Evolutionary conservation across 37 sponge, comb jelly and placozoan genomes (phyloP).

Genomic region (Crambe crambe): DNA sequence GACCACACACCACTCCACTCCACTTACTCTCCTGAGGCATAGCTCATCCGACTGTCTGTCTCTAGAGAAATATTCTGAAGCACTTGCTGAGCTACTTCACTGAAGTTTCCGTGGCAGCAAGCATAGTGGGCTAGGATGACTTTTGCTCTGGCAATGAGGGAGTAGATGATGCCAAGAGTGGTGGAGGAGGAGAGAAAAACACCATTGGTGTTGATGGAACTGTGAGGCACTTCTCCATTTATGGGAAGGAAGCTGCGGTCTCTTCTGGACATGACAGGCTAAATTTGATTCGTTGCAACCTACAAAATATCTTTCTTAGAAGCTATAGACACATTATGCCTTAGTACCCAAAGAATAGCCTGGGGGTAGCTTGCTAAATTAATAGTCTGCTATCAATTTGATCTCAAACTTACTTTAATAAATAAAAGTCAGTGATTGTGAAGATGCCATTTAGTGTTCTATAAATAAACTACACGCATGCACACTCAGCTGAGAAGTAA

Average conservation of each 20-base stretch:
- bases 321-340: too few species aligned
- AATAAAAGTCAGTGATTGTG: too few species aligned
- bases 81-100: slow-evolving; percentile 64
- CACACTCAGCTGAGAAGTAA: too few species aligned
- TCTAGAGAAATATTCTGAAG: slow-evolving; percentile 19
- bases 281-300: too few species aligned
- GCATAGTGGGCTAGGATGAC: slow-evolving; percentile 65
- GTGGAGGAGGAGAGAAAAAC: slow-evolving; percentile 1
- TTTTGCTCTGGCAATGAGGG: slow-evolving; percentile 37
- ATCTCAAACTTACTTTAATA: too few species aligned
- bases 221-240: not conserved
- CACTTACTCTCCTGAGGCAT: slow-evolving; percentile 66
- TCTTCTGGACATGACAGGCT: slow-evolving; percentile 1
- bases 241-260: not conserved
- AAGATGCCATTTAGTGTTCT: too few species aligned
- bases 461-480: too few species aligned
- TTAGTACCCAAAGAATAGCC: too few species aligned
- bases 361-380: too few species aligned
- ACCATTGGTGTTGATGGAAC: slow-evolving; percentile 5
- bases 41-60: slow-evolving; percentile 39
- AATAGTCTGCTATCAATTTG: too few species aligned
- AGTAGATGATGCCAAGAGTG: slow-evolving; percentile 61
- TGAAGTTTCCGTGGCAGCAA: slow-evolving; percentile 69
- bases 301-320: too few species aligned
- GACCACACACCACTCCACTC: not conserved